Conservation (phyloP, 2,888 invertebrate genomes). For the Xestia sexstrigata region DNA sequence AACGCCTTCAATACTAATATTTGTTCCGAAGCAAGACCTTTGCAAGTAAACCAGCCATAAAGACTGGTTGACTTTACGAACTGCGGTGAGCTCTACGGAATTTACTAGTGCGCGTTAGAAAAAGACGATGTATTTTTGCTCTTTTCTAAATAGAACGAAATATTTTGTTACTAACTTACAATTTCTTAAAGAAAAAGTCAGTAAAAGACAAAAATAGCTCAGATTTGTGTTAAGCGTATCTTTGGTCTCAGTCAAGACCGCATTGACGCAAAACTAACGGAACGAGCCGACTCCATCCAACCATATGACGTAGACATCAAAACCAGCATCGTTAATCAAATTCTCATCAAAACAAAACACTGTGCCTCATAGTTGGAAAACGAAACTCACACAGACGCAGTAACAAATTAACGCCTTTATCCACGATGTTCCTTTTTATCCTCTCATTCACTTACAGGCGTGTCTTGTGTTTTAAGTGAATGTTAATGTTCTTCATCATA, state of each 20-base stretch:
- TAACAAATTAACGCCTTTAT: constrained; percentile 77
- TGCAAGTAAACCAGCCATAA: constrained; percentile 56
- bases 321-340: constrained; percentile 52
- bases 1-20: constrained; percentile 57
- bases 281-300: constrained; percentile 21
- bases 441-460: constrained; percentile 71
- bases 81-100: constrained; percentile 38
- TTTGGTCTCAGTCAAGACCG: constrained; percentile 17
- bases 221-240: background rate
- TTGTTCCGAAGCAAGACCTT: constrained; percentile 57
- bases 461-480: constrained; percentile 73
- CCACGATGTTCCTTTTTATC: constrained; percentile 74
- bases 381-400: constrained; percentile 70
- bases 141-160: constrained; percentile 35
- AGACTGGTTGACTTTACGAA: constrained; percentile 52
- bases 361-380: constrained; percentile 53
- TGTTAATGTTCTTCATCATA: constrained; percentile 80
- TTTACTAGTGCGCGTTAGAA: constrained; percentile 47
- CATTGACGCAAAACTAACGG: constrained; percentile 46
- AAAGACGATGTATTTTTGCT: constrained; percentile 35
- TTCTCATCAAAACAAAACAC: constrained; percentile 50
- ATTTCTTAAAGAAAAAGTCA: background rate
- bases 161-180: background rate
- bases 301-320: constrained; percentile 44
- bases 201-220: background rate